Evolutionary conservation across 2,888 invertebrate species (phyloP).

Genomic region (Elmis aenea): DNA sequence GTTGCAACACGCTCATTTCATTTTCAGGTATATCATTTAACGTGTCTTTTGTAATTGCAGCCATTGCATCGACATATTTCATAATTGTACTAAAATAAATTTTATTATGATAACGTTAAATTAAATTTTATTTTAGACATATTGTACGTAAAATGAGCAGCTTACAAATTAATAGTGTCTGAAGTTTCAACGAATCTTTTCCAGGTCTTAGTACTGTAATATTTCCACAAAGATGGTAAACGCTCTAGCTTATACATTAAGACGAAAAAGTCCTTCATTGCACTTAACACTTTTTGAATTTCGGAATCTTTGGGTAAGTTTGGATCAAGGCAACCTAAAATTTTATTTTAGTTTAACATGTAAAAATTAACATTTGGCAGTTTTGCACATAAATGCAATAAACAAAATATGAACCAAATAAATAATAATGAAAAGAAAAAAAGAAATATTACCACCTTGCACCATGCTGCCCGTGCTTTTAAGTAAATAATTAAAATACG

Average conservation of each 20-base stretch:
- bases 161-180: constrained; percentile 44
- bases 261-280: constrained; percentile 31
- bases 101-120: constrained; percentile 1
- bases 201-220: constrained; percentile 36
- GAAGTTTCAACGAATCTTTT: constrained; percentile 38
- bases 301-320: constrained; percentile 37
- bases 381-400: too few relatives aligned
- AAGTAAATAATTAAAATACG: too few relatives aligned
- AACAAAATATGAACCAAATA: too few relatives aligned
- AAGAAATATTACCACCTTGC: too few relatives aligned
- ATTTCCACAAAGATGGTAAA: constrained; percentile 38
- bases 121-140: neutral
- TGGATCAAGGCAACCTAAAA: constrained; percentile 44
- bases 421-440: too few relatives aligned
- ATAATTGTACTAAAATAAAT: constrained; percentile 26
- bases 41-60: constrained; percentile 23
- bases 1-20: constrained; percentile 60
- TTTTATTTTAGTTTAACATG: neutral
- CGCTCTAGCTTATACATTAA: constrained; percentile 38
- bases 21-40: constrained; percentile 43
- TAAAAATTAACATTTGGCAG: neutral
- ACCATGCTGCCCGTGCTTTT: too few relatives aligned
- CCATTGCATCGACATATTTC: constrained; percentile 34
- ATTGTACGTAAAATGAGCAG: too few relatives aligned
- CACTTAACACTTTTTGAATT: constrained; percentile 44